Base-by-base conservation (phyloP, 1,140 invertebrate genomes). In the Drosophila lini region DNA sequence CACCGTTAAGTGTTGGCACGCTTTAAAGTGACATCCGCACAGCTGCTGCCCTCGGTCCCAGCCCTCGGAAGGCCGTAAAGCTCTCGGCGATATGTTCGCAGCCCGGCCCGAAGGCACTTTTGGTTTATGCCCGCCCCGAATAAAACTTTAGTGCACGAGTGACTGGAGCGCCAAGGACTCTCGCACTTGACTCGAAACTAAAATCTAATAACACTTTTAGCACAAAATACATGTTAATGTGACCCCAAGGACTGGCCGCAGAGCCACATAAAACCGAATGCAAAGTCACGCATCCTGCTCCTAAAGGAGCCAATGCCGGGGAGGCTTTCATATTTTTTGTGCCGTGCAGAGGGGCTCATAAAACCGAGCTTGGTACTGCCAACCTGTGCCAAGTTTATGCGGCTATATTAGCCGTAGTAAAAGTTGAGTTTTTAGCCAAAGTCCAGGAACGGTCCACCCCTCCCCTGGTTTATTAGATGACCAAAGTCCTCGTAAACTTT, bases 171-270 rank as follows among this genome's bases (percentile, higher is more conserved):
- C 55, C 80, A 78, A 69, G 74, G 56, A 63, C 52, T 45, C 52
- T 71, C 76, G 69, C 84, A 88, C 80, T 88, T 89, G 84, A 88
- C 84, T 88, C 80, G 84, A 89, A 88, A 90, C 84, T 88, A 88
- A 88, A 88, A 88, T 88, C 84, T 88, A 88, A 88, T 88, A 88
- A 90, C 84, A 88, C 84, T 88, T 88, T 88, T 88, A 88, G 84
- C 81, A 84, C 84, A 88, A 73, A 88, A 88, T 88, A 88, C 84
- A 88, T 88, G 84, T 89, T 88, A 88, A 88, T 88, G 85, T 78
- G 80, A 73, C 84, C 84, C 84, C 68, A 78, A 88, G 84, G 85
- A 88, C 69, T 45, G 38, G 74, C 75, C 58, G 34, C 74, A 63
- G 57, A 38, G 65, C 65, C 47, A 55, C 74, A 78, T 78, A 78